phyloP scores from a whole-genome alignment of 2,888 invertebrate genomes.

The Hemistola chrysoprasaria region DNA sequence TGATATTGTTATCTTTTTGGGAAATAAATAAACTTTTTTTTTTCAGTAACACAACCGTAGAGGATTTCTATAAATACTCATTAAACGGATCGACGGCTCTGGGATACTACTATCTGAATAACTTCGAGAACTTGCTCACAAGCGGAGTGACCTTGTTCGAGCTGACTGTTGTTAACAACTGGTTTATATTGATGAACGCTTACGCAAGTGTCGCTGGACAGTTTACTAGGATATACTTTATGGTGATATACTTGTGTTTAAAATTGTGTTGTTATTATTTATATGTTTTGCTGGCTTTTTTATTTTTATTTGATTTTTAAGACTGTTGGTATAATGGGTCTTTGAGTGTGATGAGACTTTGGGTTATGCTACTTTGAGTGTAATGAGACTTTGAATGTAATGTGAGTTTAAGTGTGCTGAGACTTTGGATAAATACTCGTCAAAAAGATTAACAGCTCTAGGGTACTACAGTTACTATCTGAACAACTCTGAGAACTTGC shows the following conservation, averaged over 20 bases:
- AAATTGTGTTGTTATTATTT: too few relatives aligned
- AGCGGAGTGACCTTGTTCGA: constrained; percentile 93
- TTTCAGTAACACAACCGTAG: constrained; percentile 90
- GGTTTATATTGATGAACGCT: constrained; percentile 96
- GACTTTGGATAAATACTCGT: constrained; percentile 88
- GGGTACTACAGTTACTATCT: constrained; percentile 95
- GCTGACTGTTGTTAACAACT: constrained; percentile 95
- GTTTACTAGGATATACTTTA: constrained; percentile 92
- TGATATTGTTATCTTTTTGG: too few relatives aligned
- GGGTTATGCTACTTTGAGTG: too few relatives aligned
- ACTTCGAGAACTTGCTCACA: constrained; percentile 89
- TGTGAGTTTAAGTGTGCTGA: too few relatives aligned
- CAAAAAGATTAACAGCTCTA: constrained; percentile 85
- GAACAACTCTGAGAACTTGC: constrained; percentile 91
- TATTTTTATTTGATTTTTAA: too few relatives aligned
- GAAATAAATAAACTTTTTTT: constrained; percentile 23
- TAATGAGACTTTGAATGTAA: too few relatives aligned
- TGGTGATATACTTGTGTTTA: constrained; percentile 80
- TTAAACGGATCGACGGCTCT: constrained; percentile 85
- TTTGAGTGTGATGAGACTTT: too few relatives aligned
- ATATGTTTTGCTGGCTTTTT: too few relatives aligned
- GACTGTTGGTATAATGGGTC: too few relatives aligned
- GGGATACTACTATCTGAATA: constrained; percentile 94
- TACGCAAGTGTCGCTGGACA: constrained; percentile 87
- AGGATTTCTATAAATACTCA: constrained; percentile 89